Evolutionary conservation across 2,888 invertebrate species (phyloP).

Genomic region (Merodon equestris): DNA sequence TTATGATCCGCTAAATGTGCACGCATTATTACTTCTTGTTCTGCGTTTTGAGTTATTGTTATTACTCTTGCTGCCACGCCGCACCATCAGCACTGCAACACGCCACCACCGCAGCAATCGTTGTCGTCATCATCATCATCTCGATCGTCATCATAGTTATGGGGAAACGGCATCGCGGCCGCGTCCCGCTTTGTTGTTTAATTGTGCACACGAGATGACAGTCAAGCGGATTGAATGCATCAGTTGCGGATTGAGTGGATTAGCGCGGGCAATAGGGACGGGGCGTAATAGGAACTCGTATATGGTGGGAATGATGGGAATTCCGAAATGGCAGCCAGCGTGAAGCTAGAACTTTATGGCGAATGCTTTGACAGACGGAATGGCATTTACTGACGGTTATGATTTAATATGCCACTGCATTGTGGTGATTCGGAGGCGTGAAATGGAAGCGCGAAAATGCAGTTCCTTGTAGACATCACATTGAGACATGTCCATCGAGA

Average conservation of each 20-base stretch:
- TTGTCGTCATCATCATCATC: no score
- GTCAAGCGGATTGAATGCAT: no score
- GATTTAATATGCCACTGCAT: constrained; percentile 17
- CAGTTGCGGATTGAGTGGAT: neutral
- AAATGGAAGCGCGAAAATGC: constrained; percentile 1
- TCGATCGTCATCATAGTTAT: no score
- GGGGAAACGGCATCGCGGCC: no score
- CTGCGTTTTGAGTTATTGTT: constrained; percentile 66
- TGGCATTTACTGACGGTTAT: constrained; percentile 17
- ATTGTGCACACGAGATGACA: constrained; percentile 50
- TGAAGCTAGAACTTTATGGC: constrained; percentile 26
- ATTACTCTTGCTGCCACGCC: constrained; percentile 53
- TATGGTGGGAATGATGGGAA: constrained; percentile 27
- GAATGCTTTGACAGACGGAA: constrained; percentile 35
- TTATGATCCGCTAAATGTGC: constrained; percentile 69
- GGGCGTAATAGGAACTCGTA: constrained; percentile 14
- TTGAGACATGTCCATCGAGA: no score
- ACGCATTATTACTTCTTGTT: constrained; percentile 64
- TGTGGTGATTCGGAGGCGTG: constrained; percentile 16
- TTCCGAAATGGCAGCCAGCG: constrained; percentile 19
- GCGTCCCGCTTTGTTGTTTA: constrained; percentile 40
- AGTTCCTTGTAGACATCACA: no score
- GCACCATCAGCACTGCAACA: constrained; percentile 22
- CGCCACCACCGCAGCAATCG: neutral
- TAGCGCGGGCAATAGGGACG: constrained; percentile 12